Evolutionary conservation across 1,140 invertebrate genomes (phyloP), one percentile per base, ranked within the genome.

Genomic region (Cataglyphis hispanica): DNA sequence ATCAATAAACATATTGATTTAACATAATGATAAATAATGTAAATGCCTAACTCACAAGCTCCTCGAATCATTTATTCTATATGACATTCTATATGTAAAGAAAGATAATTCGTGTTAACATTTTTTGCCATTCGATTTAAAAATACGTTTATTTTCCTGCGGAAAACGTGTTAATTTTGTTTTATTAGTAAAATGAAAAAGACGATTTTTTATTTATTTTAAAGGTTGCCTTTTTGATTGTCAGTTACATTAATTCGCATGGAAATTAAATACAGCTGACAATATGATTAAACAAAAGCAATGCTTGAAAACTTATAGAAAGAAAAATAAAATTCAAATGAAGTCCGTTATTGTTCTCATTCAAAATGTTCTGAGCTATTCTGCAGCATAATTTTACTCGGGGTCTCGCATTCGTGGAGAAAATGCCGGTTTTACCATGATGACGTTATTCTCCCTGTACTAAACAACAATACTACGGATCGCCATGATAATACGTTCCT

Each of bases 381-480:
- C 67, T 61, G 25, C 67, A 13, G 27, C 67, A 60, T 83, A 83
- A 83, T 83, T 83, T 74, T 60, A 72, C 37, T 43, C 50, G 53
- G 16, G 46, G 53, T 60, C 25, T 72, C 53, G 78, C 78, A 83
- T 83, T 83, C 78, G 60, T 43, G 53, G 53, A 74, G 78, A 83
- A 74, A 83, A 83, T 74, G 53, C 69, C 53, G 31, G 67, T 83
- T n/a, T n/a, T 83, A 83, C 27, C 78, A 19, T 72, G 67, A 83
- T 60, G 78, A 83, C 53, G 60, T 83, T 83, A 83, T 74, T 72
- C 78, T 50, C 25, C 78, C 37, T 74, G 53, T 67, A 7, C 67
- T 74, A 83, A 83, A 83, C 53, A 83, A 74, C 78, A 83, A 74
- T 83, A 56, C 67, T 46, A 60, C 37, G 78, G 67, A 83, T 83